phyloP scores from a whole-genome alignment of 2,113 vertebrate species.

The Verasper variegatus region DNA sequence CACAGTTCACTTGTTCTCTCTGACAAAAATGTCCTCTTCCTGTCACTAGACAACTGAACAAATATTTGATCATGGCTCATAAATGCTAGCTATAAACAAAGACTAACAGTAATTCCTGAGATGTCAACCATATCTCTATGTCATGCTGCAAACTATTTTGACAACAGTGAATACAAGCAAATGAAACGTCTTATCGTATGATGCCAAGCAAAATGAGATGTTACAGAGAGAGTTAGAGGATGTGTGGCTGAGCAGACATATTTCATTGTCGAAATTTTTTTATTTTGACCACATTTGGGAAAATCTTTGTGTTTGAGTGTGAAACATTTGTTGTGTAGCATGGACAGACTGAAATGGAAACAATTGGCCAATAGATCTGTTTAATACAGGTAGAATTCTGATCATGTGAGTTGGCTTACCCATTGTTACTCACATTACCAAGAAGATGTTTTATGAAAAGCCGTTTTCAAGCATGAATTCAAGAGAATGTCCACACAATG shows the following conservation, averaged over 20 bases:
- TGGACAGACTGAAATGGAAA: too few relatives aligned
- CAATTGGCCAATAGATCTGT: background rate
- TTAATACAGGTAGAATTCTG: background rate
- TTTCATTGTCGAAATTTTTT: background rate
- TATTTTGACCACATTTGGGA: too few relatives aligned
- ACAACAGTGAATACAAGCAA: background rate
- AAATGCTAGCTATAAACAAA: background rate
- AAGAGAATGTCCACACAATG: too few relatives aligned
- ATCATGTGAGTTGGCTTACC: background rate
- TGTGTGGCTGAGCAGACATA: background rate
- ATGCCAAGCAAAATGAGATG: background rate
- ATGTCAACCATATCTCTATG: background rate
- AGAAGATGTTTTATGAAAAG: too few relatives aligned
- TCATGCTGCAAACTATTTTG: background rate
- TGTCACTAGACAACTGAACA: conserved; percentile 1
- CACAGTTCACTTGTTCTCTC: background rate
- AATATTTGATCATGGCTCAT: conserved; percentile 3
- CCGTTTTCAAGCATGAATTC: too few relatives aligned
- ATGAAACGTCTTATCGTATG: background rate
- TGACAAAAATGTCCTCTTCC: background rate
- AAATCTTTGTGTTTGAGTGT: background rate
- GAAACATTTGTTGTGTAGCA: background rate
- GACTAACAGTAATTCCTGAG: background rate
- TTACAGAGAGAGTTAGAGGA: background rate
- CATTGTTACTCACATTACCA: too few relatives aligned